Evolutionary conservation across 1,140 invertebrate genomes (phyloP).

Genomic region (Camponotus vicinus): DNA sequence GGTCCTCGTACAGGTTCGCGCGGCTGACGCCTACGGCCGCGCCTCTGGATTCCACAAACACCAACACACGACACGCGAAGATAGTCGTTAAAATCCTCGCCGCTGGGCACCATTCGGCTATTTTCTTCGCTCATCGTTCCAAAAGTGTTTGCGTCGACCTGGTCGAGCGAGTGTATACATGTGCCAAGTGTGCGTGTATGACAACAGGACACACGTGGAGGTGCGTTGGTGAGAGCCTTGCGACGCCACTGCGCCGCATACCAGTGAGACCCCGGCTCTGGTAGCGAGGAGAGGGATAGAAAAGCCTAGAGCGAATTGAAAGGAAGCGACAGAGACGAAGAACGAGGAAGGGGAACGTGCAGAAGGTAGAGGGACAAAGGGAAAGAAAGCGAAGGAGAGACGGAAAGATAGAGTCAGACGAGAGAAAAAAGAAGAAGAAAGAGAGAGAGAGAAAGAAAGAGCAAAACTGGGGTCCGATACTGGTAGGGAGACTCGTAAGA

Average conservation of each 20-base stretch:
- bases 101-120: neutral
- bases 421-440: constrained; percentile 57
- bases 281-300: constrained; percentile 44
- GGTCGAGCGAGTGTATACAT: constrained; percentile 9
- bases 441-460: constrained; percentile 49
- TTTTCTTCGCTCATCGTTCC: constrained; percentile 22
- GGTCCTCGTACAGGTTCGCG: constrained; percentile 51
- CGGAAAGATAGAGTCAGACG: constrained; percentile 28
- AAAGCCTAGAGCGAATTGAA: constrained; percentile 62
- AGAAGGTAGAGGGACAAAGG: constrained; percentile 67
- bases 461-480: constrained; percentile 9
- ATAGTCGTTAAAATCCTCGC: constrained; percentile 14
- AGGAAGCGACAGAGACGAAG: constrained; percentile 62
- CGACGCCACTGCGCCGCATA: constrained; percentile 73
- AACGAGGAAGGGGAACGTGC: constrained; percentile 48
- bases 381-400: constrained; percentile 25
- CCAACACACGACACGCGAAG: constrained; percentile 9
- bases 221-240: constrained; percentile 59
- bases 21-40: constrained; percentile 67
- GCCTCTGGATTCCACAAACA: constrained; percentile 69
- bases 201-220: constrained; percentile 69
- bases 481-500: constrained; percentile 67
- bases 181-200: constrained; percentile 43
- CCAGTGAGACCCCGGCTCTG: constrained; percentile 65
- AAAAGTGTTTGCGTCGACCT: constrained; percentile 7